Conservation (phyloP, 2,113 vertebrate genomes). For the Typhlomys cinereus region DNA sequence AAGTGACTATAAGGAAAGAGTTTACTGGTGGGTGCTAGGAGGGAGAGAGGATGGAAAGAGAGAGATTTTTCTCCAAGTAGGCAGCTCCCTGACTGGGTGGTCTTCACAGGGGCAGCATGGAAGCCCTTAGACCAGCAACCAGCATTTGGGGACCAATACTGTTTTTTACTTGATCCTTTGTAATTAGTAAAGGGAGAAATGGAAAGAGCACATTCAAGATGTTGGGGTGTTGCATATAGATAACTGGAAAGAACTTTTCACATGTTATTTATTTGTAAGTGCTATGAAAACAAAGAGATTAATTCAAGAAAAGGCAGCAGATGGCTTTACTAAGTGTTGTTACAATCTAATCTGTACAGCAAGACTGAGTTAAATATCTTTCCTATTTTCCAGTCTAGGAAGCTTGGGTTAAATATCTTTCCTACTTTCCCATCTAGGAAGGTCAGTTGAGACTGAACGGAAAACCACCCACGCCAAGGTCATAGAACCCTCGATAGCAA, state of each 20-base stretch:
- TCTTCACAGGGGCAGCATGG: background rate
- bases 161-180: background rate
- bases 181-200: background rate
- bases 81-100: background rate
- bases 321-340: background rate
- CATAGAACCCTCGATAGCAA: background rate
- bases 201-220: background rate
- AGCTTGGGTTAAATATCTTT: background rate
- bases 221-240: background rate
- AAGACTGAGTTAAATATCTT: background rate
- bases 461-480: background rate
- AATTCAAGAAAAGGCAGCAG: background rate
- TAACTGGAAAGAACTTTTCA: background rate
- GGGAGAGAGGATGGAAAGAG: background rate
- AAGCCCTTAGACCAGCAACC: no score
- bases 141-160: background rate
- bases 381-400: background rate
- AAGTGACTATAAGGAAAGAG: conserved; percentile 46
- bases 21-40: background rate
- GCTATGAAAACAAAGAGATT: background rate
- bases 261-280: background rate
- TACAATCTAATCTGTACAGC: background rate
- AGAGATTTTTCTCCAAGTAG: background rate
- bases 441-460: background rate
- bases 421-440: background rate